These are phyloP conservation scores for Serranus cabrilla DNA, from an alignment of 2,797 vertebrate genomes.

Conservation along the genomic window DNA sequence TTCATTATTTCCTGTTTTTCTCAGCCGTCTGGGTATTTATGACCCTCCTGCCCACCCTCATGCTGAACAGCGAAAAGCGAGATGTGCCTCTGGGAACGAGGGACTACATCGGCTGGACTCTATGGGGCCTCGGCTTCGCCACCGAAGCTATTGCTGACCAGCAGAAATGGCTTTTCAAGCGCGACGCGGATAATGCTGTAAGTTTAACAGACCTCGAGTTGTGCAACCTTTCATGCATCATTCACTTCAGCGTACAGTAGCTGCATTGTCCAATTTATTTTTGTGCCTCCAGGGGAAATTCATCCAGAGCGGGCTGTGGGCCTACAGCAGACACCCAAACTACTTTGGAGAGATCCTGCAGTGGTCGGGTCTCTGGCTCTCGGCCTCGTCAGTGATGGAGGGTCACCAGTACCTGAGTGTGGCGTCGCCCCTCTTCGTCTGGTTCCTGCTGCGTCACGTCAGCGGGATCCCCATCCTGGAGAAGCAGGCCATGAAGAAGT, in stretches of 20 bases:
- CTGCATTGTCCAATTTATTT: background rate
- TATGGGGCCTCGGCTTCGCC: conserved; percentile 87
- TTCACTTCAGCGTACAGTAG: background rate
- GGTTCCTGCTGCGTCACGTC: conserved; percentile 86
- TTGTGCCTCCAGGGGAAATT: conserved; percentile 83
- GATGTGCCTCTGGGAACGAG: conserved; percentile 81
- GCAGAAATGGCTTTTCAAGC: conserved; percentile 89
- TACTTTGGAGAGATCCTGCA: conserved; percentile 90
- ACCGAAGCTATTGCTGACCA: conserved; percentile 87
- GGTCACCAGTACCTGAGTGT: conserved; percentile 84
- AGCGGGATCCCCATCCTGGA: conserved; percentile 89
- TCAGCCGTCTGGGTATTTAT: conserved; percentile 88
- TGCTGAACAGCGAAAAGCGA: conserved; percentile 84
- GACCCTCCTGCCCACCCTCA: conserved; percentile 88
- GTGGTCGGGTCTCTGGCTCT: conserved; percentile 89
- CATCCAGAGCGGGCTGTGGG: conserved; percentile 88
- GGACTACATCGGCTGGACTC: conserved; percentile 87
- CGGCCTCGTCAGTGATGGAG: conserved; percentile 84
- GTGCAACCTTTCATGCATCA: background rate
- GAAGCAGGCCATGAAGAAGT: conserved; percentile 84
- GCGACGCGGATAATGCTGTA: conserved; percentile 86
- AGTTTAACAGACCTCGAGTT: conserved; percentile 56
- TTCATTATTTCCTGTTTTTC: conserved; percentile 19
- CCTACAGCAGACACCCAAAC: conserved; percentile 89
- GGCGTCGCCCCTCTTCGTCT: conserved; percentile 85